Base-by-base conservation (phyloP, 2,797 vertebrate species). In the Mormyrus hasselquistii region DNA sequence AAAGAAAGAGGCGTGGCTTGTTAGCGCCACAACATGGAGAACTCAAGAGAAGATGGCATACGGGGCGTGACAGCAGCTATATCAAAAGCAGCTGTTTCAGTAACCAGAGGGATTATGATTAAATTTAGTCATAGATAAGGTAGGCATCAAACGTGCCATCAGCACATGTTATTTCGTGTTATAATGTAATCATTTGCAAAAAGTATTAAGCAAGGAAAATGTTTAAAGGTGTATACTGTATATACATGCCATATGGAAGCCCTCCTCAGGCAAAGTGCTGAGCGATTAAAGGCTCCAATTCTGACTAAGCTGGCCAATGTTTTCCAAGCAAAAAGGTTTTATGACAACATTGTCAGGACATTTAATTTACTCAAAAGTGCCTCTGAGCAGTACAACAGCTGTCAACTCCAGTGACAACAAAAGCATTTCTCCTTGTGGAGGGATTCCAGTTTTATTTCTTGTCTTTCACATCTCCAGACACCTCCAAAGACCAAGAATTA, bases 291-390 rank as follows among this genome's bases (percentile, higher is more conserved):
- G 38, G 41, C 14, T 38, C 14, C 16, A 41, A 16, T 76, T 76
- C 73, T 79, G 73, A 41, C 73, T 79, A 79, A 79, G 38, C 73
- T 44, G 38, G 38, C 38, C 38, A 7, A 79, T 44, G 73, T 44
- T 79, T 79, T 0, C 38, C 14, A 79, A 79, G 73, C 65, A 44
- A n/a, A 2, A 79, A 44, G 38, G 73, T 79, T 79, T 79, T 19
- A 79, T 79, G 16, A 44, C 73, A 79, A 2, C 7, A 10, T 44
- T 41, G 6, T 44, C 19, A 44, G 41, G 16, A 19, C 73, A 44
- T 79, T 79, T 79, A 79, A 79, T 44, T 79, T 79, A 44, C 73
- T 79, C 38, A 79, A 44, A 79, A 41, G 38, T 79, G 73, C 73
- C 73, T 79, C 73, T 79, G 38, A 79, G 73, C 73, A 79, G 6